These are phyloP conservation scores for Microctonus aethiopoides DNA, from an alignment of 2,888 invertebrate genomes.

Conservation along the genomic window DNA sequence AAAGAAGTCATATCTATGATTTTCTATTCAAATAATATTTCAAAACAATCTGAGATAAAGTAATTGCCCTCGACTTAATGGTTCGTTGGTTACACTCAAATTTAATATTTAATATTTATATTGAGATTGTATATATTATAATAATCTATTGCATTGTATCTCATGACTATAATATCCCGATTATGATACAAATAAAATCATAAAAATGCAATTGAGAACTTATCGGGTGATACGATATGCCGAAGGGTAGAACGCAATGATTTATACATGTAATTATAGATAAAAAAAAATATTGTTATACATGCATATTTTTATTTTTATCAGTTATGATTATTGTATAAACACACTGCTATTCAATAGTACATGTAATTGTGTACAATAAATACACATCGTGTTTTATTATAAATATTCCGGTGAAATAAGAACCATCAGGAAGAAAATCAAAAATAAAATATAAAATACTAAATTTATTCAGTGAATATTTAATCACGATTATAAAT, in stretches of 20 bases:
- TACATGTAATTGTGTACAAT: too few species aligned
- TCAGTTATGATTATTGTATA: not conserved
- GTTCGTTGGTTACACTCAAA: too few species aligned
- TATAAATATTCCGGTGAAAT: too few species aligned
- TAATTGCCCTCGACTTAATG: not conserved
- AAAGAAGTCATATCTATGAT: not conserved
- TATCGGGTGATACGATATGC: not conserved
- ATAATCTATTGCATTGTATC: not conserved
- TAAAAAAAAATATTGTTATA: not conserved
- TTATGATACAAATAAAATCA: not conserved
- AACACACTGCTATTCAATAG: not conserved
- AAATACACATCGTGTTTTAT: too few species aligned
- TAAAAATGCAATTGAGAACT: not conserved
- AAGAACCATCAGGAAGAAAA: too few species aligned
- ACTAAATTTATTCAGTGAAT: too few species aligned
- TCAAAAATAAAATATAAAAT: too few species aligned
- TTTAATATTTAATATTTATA: too few species aligned
- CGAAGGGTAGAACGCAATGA: not conserved
- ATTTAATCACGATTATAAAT: too few species aligned
- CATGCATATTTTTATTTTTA: not conserved
- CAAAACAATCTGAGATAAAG: constrained; percentile 14
- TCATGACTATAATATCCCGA: not conserved
- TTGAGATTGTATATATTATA: not conserved
- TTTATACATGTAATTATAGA: not conserved
- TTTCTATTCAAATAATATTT: constrained; percentile 14